Evolutionary conservation across 1,140 invertebrate species (phyloP).

Genomic region (Acyrthosiphon pisum): DNA sequence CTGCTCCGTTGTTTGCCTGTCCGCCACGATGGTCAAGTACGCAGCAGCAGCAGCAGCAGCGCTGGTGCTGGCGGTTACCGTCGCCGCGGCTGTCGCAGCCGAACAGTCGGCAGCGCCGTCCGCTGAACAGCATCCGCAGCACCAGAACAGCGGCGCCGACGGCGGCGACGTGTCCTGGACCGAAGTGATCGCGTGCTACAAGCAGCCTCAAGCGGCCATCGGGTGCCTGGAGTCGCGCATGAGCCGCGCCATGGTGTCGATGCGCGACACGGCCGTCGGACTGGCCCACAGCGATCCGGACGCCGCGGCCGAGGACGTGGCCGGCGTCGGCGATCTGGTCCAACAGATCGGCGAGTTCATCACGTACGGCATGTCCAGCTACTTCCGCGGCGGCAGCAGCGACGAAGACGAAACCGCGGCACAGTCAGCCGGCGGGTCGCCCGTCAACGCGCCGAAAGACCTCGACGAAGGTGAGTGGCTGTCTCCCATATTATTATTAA

Average conservation of each 20-base stretch:
- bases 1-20: not conserved
- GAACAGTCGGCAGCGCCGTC: not conserved
- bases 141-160: not conserved
- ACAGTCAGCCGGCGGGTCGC: not conserved
- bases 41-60: not conserved
- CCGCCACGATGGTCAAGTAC: conserved; percentile 18
- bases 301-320: conserved; percentile 30
- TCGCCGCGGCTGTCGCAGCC: not conserved
- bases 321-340: conserved; percentile 53
- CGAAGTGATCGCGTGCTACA: conserved; percentile 32
- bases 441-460: not conserved
- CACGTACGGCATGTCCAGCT: conserved; percentile 52
- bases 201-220: not conserved
- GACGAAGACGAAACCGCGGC: not conserved
- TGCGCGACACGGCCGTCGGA: conserved; percentile 43
- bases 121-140: not conserved
- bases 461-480: conserved; percentile 34
- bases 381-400: not conserved
- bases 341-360: conserved; percentile 58
- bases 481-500: too few relatives aligned
- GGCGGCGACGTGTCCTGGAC: not conserved
- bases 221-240: conserved; percentile 37
- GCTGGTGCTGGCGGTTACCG: not conserved
- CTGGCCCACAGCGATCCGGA: conserved; percentile 52
- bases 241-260: conserved; percentile 25